Base-by-base conservation (phyloP, 1,140 invertebrate species). In the Drosophila seguyi region DNA sequence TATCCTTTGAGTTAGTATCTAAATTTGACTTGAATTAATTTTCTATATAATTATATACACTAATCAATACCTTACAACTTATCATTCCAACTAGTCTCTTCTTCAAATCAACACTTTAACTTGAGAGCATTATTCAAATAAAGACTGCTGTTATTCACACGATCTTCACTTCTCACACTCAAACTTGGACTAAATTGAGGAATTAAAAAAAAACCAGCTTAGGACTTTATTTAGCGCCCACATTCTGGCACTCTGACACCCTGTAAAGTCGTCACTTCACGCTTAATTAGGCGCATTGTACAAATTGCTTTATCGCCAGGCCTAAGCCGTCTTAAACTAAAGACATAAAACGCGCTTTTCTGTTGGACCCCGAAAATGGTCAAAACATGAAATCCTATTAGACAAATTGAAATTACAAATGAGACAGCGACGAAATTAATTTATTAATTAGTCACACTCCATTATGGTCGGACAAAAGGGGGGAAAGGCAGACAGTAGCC, bases 381-480 rank as follows among this genome's bases (percentile, higher is more conserved):
- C 85, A 88, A 90, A 88, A 88, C 85, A 88, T 88, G 81, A 88
- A 88, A 88, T 88, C 85, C 85, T 88, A 88, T 88, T 88, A 88
- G 85, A 88, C 85, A 88, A 88, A 88, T 88, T 88, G 85, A 90
- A 88, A 88, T 88, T 88, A 88, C 85, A 88, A 88, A 90, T 88
- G 85, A 88, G 85, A 84, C 85, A 88, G 81, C 85, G 58, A 75
- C 84, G 74, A 88, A 90, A 88, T 88, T 90, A 90, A 88, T 84
- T 88, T 88, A 88, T 88, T 88, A 88, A 88, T 88, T 88, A 88
- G 85, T 88, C 85, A 90, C 85, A 88, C 85, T 85, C 81, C 74
- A 90, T 88, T 88, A 85, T 88, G 78, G 85, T 69, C 58, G 82
- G 61, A 87, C 80, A 87, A 88, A 87, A 29, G 22, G 6, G 66